Evolutionary conservation across 2,888 invertebrate genomes (phyloP).

Genomic region (Napeogenes sylphis): DNA sequence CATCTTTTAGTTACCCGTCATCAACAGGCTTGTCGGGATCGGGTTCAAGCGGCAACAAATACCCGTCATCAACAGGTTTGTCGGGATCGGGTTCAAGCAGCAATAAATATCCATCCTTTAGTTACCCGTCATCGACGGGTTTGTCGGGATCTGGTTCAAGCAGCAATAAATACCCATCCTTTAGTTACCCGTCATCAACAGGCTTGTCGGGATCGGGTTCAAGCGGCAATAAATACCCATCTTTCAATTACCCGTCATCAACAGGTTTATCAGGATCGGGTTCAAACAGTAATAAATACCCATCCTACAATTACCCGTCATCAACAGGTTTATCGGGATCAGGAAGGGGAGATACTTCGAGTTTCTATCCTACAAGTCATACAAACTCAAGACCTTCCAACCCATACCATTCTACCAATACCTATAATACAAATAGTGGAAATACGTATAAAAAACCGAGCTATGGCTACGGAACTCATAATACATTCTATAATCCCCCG

Average conservation of each 20-base stretch:
- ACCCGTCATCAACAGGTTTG: constrained; percentile 29
- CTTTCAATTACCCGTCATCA: constrained; percentile 16
- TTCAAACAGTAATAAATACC: constrained; percentile 10
- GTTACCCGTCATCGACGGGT: constrained; percentile 28
- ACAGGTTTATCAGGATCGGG: constrained; percentile 18
- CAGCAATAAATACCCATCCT: not conserved
- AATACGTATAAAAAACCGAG: constrained; percentile 19
- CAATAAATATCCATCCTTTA: not conserved
- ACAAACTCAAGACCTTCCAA: constrained; percentile 11
- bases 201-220: constrained; percentile 16
- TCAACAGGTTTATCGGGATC: constrained; percentile 33
- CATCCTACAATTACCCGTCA: constrained; percentile 17
- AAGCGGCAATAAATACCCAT: constrained; percentile 8
- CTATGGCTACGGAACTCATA: constrained; percentile 23
- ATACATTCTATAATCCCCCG: constrained; percentile 28
- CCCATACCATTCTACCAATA: constrained; percentile 23
- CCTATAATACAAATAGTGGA: constrained; percentile 32
- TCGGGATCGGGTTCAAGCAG: constrained; percentile 31
- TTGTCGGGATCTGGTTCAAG: constrained; percentile 23
- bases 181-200: constrained; percentile 21
- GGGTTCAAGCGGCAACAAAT: constrained; percentile 15
- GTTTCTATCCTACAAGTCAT: constrained; percentile 12
- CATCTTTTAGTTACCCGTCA: constrained; percentile 13
- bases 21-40: constrained; percentile 18
- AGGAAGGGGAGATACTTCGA: constrained; percentile 8